A percentile compares a stretch with the other conserved stretches of the same genome.
Conservation (phyloP, 2,888 invertebrate genomes). For the Morinoia aosen region DNA sequence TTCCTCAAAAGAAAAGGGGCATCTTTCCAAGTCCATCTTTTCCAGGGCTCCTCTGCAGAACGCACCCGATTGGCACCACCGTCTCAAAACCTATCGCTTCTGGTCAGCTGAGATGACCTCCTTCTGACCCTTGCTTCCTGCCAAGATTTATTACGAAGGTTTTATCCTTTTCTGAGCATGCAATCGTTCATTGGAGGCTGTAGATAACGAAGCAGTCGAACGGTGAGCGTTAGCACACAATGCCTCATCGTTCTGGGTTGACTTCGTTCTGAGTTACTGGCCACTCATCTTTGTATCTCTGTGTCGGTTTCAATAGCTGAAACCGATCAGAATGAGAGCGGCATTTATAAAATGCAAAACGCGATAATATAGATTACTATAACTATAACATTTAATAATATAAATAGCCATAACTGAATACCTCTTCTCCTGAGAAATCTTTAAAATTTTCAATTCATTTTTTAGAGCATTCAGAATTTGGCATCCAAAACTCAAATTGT, state of each 20-base stretch:
- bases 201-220: neutral
- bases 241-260: neutral
- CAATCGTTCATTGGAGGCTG: constrained; percentile 19
- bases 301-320: neutral
- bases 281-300: neutral
- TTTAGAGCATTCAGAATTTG: neutral
- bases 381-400: neutral
- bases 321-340: neutral
- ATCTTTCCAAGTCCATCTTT: neutral
- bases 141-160: neutral
- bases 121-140: neutral
- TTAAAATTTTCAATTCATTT: neutral
- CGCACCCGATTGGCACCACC: neutral
- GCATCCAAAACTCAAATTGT: neutral
- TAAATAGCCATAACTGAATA: neutral
- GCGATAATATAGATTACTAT: neutral
- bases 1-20: neutral
- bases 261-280: neutral
- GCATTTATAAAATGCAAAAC: neutral
- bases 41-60: neutral
- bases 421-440: neutral
- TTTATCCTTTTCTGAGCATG: constrained; percentile 7
- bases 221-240: neutral
- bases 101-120: neutral
- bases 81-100: neutral